Evolutionary conservation across 2,888 invertebrate species (phyloP).

Genomic region (Dasypolia templi): DNA sequence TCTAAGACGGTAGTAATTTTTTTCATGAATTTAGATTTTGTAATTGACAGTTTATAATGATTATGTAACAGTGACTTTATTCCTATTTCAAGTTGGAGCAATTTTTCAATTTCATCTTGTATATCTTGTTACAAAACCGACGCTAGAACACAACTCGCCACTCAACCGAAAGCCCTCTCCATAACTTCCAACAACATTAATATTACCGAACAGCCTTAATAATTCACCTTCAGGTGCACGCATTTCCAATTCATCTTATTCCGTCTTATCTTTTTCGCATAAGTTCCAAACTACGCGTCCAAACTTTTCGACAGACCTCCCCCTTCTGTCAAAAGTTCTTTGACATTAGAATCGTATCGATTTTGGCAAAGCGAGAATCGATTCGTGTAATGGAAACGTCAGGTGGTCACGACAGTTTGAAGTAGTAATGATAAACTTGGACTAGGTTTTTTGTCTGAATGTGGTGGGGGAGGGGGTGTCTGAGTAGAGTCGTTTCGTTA

Average conservation of each 20-base stretch:
- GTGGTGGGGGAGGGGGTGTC: not conserved
- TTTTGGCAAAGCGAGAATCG: constrained; percentile 34
- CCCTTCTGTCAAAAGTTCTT: constrained; percentile 51
- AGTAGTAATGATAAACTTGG: constrained; percentile 28
- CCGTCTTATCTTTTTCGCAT: not conserved
- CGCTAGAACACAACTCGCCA: no score
- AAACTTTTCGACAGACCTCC: constrained; percentile 47
- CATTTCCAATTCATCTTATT: constrained; percentile 34
- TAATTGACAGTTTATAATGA: no score
- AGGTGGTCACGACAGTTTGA: constrained; percentile 40
- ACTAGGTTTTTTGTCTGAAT: constrained; percentile 25
- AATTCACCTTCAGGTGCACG: constrained; percentile 40
- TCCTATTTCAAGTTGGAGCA: no score
- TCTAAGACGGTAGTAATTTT: no score
- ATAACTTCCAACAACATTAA: constrained; percentile 27
- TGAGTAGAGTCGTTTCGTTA: no score
- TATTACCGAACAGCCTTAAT: constrained; percentile 22
- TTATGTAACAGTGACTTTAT: no score
- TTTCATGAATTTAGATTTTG: no score
- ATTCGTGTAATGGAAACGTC: constrained; percentile 29
- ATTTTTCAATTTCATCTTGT: no score
- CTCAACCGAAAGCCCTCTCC: not conserved
- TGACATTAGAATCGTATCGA: constrained; percentile 51
- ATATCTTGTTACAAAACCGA: no score
- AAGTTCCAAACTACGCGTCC: no score